Conservation (phyloP, 2,888 invertebrate species). For the Argyra leucocephala region DNA sequence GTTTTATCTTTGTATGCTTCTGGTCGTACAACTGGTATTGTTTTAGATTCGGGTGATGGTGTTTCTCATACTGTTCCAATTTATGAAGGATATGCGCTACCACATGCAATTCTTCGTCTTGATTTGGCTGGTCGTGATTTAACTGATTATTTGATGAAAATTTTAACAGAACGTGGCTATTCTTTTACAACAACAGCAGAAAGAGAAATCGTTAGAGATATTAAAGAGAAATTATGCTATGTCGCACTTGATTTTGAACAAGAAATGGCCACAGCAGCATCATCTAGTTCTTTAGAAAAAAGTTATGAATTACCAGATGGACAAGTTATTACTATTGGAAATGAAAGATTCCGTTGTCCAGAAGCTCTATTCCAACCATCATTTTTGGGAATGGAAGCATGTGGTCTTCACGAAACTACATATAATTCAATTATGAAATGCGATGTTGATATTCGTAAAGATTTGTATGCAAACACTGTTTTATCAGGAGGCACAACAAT, state of each 20-base stretch:
- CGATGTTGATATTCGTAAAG: no score
- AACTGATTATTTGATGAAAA: constrained; percentile 84
- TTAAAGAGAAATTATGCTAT: no score
- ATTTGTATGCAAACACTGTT: constrained; percentile 79
- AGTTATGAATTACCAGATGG: no score
- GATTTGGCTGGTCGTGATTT: no score
- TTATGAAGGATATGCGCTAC: no score
- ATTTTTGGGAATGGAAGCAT: constrained; percentile 78
- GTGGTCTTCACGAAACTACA: no score
- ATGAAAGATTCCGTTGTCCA: constrained; percentile 74
- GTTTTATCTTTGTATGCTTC: constrained; percentile 61
- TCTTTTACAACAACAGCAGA: constrained; percentile 77
- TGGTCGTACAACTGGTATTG: constrained; percentile 78
- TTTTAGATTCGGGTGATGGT: no score
- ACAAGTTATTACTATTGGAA: constrained; percentile 76
- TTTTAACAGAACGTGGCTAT: constrained; percentile 72
- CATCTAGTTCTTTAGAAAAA: constrained; percentile 71
- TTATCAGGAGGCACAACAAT: constrained; percentile 73
- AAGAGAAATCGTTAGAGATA: no score
- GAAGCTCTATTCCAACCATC: constrained; percentile 45
- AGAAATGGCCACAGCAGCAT: constrained; percentile 79
- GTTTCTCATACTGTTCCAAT: no score
- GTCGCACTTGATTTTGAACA: constrained; percentile 78
- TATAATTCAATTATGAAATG: no score
- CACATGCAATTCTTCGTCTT: constrained; percentile 70